Conservation (phyloP, 1,140 invertebrate genomes). For the Scylla paramamosain region DNA sequence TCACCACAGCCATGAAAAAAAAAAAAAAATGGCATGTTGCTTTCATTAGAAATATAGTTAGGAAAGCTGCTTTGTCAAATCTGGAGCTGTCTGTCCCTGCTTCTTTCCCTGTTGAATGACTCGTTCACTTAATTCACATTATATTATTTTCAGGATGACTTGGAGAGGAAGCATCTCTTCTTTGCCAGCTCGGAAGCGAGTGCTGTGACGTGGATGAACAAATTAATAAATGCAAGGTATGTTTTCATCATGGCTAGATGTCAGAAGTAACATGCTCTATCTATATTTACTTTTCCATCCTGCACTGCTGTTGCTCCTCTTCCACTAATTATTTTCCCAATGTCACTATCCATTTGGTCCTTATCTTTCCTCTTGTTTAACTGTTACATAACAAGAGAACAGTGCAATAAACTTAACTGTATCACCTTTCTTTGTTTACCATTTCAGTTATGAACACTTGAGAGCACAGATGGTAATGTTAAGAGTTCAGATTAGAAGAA, state of each 20-base stretch:
- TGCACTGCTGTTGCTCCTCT: too few relatives aligned
- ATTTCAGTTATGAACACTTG: slow-evolving; percentile 61
- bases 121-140: neutral
- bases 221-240: slow-evolving; percentile 65
- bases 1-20: too few relatives aligned
- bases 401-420: too few relatives aligned
- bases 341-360: too few relatives aligned
- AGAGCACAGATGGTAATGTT: slow-evolving; percentile 60
- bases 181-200: slow-evolving; percentile 55
- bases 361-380: too few relatives aligned
- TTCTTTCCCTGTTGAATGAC: neutral
- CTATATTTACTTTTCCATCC: neutral
- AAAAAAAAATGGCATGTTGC: too few relatives aligned
- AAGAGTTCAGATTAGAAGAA: slow-evolving; percentile 64
- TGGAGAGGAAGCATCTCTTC: slow-evolving; percentile 56
- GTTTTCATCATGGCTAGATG: neutral
- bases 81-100: too few relatives aligned
- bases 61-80: too few relatives aligned
- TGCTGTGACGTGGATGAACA: slow-evolving; percentile 48
- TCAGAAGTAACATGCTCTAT: neutral
- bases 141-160: slow-evolving; percentile 46
- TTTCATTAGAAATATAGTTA: too few relatives aligned
- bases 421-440: neutral
- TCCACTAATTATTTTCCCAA: too few relatives aligned
- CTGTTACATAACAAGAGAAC: too few relatives aligned